These are phyloP conservation scores for Alectura lathami DNA, from an alignment of 2,113 vertebrate species.

Conservation along the genomic window DNA sequence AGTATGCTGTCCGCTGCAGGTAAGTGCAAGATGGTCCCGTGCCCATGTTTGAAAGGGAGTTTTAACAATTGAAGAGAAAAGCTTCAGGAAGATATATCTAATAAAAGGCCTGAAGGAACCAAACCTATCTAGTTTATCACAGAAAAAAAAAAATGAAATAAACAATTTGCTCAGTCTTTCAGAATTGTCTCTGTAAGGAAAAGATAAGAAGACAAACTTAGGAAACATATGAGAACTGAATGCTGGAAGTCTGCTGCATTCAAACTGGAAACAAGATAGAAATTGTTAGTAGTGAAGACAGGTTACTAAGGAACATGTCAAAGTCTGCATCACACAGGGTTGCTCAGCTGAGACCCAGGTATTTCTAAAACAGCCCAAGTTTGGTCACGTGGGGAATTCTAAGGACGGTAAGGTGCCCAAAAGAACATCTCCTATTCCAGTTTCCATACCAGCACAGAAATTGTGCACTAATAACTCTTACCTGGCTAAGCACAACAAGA, in stretches of 20 bases:
- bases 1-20: background rate
- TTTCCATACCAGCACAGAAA: background rate
- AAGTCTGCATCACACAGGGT: background rate
- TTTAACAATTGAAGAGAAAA: background rate
- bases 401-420: background rate
- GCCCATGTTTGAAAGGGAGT: background rate
- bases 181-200: background rate
- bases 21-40: background rate
- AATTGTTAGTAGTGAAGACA: background rate
- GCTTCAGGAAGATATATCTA: background rate
- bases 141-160: background rate
- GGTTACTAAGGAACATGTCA: background rate
- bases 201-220: background rate
- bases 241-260: background rate
- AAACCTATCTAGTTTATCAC: background rate
- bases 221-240: background rate
- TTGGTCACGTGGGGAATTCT: background rate
- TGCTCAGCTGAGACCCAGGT: background rate
- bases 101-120: background rate
- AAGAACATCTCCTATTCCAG: background rate
- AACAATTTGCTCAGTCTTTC: background rate
- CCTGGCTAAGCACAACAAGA: background rate
- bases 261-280: background rate
- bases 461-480: background rate
- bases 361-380: background rate